These are phyloP conservation scores for Tadarida brasiliensis DNA, from an alignment of 2,797 vertebrate genomes.

Conservation along the genomic window DNA sequence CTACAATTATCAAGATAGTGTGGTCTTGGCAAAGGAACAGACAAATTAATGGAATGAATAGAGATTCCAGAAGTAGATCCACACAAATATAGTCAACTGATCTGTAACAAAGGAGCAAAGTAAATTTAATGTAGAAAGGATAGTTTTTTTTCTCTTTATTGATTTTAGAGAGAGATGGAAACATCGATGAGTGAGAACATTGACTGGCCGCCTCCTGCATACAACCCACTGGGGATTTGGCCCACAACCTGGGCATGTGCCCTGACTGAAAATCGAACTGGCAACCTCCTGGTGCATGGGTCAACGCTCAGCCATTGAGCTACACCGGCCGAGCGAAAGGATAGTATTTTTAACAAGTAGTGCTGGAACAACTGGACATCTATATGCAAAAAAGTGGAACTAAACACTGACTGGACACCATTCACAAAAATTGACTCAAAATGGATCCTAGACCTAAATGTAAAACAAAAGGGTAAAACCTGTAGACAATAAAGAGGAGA, in stretches of 20 bases:
- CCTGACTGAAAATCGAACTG: no score
- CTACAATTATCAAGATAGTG: not conserved
- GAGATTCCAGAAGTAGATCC: not conserved
- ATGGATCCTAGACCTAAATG: not conserved
- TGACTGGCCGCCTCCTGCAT: no score
- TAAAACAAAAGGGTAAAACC: not conserved
- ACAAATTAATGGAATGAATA: not conserved
- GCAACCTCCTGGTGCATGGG: no score
- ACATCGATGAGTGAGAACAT: no score
- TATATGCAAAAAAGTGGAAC: not conserved
- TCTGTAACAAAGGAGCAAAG: conserved; percentile 25
- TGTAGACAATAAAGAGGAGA: conserved; percentile 12
- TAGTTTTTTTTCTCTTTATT: no score
- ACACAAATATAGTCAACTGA: not conserved
- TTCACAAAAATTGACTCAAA: conserved; percentile 32
- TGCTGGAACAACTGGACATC: not conserved
- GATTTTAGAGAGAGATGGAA: no score
- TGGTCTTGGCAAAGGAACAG: not conserved
- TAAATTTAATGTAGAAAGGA: not conserved
- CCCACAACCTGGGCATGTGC: no score
- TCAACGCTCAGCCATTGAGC: no score
- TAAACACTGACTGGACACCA: not conserved
- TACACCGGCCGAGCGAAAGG: no score
- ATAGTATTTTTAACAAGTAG: not conserved
- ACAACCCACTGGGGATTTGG: no score